A percentile compares a stretch with the other conserved stretches of the same genome.
Conservation (phyloP, 1,140 invertebrate species). For the Muscidifurax raptorellus region DNA sequence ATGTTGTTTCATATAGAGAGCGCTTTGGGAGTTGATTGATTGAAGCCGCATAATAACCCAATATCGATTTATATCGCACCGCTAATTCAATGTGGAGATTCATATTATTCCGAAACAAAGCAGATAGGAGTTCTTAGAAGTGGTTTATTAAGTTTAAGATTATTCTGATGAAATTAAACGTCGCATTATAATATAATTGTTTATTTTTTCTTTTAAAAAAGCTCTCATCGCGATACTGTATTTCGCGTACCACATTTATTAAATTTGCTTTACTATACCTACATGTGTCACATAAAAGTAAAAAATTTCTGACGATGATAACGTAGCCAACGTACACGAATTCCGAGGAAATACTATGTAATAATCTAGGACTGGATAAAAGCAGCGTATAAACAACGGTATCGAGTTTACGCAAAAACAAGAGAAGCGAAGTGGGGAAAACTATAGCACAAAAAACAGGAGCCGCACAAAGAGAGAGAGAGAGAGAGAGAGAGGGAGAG, state of each 20-base stretch:
- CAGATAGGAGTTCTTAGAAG: not conserved
- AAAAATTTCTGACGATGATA: too few relatives aligned
- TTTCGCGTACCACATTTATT: too few relatives aligned
- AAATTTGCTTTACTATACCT: too few relatives aligned
- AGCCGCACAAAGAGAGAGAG: not conserved
- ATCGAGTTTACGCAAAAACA: not conserved
- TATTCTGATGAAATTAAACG: too few relatives aligned
- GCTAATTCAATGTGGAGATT: not conserved
- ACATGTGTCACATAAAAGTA: too few relatives aligned
- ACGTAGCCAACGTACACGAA: too few relatives aligned
- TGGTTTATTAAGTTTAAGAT: too few relatives aligned
- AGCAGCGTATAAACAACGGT: not conserved
- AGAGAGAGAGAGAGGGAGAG: too few relatives aligned
- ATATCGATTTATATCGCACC: constrained; percentile 10
- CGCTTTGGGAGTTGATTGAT: not conserved
- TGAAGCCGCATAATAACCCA: not conserved
- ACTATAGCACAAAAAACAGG: not conserved
- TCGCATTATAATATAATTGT: too few relatives aligned
- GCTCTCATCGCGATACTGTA: too few relatives aligned
- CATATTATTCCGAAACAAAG: not conserved
- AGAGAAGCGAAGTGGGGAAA: not conserved
- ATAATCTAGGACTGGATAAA: not conserved
- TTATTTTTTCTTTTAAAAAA: too few relatives aligned
- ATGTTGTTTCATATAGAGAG: not conserved
- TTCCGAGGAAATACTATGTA: not conserved